Conservation (phyloP, 2,797 vertebrate genomes). For the Petrocephalus sullivani region DNA sequence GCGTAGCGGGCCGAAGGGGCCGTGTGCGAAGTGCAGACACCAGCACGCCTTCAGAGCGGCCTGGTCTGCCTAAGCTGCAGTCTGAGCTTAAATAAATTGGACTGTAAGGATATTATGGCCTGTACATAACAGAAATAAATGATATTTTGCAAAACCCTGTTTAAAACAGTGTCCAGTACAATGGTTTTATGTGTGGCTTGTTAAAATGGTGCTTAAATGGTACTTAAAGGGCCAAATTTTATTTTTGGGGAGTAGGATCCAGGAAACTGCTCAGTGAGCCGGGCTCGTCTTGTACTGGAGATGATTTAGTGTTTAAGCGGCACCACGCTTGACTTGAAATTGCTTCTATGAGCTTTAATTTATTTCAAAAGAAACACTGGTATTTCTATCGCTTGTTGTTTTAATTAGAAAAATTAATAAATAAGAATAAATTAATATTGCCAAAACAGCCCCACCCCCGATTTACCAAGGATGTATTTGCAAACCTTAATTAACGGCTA, state of each 20-base stretch:
- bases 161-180: not conserved
- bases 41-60: not conserved
- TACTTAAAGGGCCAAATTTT: not conserved
- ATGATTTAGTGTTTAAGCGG: slow-evolving; percentile 67
- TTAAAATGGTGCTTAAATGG: not conserved
- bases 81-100: not conserved
- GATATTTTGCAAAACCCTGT: not conserved
- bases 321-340: slow-evolving; percentile 58
- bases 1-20: not conserved
- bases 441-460: slow-evolving; percentile 48
- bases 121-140: not conserved
- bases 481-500: slow-evolving; percentile 71
- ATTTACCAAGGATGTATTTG: slow-evolving; percentile 67
- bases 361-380: slow-evolving; percentile 66
- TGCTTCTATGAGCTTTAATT: slow-evolving; percentile 59
- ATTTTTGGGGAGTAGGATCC: slow-evolving; percentile 39
- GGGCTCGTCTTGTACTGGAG: slow-evolving; percentile 57
- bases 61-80: not conserved
- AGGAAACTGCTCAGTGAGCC: slow-evolving; percentile 36
- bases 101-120: not conserved
- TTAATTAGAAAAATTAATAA: slow-evolving; percentile 78
- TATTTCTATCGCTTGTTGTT: slow-evolving; percentile 70
- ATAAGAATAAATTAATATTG: slow-evolving; percentile 74
- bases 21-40: not conserved
- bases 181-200: not conserved